These are phyloP conservation scores for Empidonax alnorum DNA, from an alignment of 2,113 vertebrate species.

Conservation along the genomic window DNA sequence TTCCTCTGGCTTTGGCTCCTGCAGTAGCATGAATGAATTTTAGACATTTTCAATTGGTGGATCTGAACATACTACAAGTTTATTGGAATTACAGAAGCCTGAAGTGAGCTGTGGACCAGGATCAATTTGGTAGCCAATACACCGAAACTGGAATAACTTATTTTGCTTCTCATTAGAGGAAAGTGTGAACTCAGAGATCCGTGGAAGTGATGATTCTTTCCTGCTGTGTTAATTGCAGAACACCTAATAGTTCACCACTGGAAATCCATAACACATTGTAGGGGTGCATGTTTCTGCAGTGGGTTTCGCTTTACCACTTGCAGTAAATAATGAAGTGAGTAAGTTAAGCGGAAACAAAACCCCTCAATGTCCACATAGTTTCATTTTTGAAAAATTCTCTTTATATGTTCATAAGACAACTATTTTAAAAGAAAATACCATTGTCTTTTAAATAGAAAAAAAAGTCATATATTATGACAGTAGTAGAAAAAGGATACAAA, in stretches of 20 bases:
- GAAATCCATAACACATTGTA: constrained; percentile 28
- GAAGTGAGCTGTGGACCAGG: not conserved
- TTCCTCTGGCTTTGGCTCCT: not conserved
- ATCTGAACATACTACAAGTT: not conserved
- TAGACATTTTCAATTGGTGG: not conserved
- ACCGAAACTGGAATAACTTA: not conserved
- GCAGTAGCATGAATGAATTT: not conserved
- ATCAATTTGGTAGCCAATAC: constrained; percentile 48
- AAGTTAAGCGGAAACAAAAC: not conserved
- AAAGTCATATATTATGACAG: not conserved
- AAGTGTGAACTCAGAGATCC: constrained; percentile 10
- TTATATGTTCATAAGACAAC: not conserved
- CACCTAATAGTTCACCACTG: constrained; percentile 36
- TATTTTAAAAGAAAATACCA: not conserved
- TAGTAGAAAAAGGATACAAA: not conserved
- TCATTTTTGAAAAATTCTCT: not conserved
- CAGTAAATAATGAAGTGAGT: not conserved
- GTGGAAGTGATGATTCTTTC: not conserved
- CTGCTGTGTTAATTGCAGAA: constrained; percentile 43
- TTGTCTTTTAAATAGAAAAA: not conserved
- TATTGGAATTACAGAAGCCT: not conserved
- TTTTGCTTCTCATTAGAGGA: constrained; percentile 14
- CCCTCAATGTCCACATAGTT: not conserved
- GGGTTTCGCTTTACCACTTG: not conserved
- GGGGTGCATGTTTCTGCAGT: not conserved